A percentile compares a stretch with the other conserved stretches of the same genome.
These are phyloP conservation scores for Chiroxiphia lanceolata DNA, from an alignment of 2,797 vertebrate genomes.

Conservation along the genomic window DNA sequence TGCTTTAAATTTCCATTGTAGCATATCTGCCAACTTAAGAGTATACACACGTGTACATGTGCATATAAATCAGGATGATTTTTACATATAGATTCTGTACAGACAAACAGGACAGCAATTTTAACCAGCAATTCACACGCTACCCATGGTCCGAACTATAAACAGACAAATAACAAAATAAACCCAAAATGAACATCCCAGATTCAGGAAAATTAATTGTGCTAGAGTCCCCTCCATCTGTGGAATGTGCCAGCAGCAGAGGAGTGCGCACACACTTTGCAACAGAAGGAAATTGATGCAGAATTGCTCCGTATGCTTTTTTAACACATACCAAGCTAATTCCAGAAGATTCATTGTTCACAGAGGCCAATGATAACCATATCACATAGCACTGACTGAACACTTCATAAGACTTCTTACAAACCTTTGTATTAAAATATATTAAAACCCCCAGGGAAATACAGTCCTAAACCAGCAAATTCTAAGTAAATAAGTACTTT, in stretches of 20 bases:
- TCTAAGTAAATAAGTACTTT: not conserved
- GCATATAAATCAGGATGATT: not conserved
- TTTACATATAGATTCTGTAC: not conserved
- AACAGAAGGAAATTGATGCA: not conserved
- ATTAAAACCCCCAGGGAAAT: not conserved
- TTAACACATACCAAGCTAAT: not conserved
- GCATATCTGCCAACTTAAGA: not conserved
- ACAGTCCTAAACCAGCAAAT: not conserved
- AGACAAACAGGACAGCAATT: not conserved
- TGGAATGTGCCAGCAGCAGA: not conserved
- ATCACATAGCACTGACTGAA: not conserved
- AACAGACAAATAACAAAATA: not conserved
- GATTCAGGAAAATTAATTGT: not conserved
- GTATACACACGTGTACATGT: not conserved
- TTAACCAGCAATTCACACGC: not conserved
- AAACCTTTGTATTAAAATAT: not conserved
- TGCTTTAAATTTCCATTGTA: not conserved
- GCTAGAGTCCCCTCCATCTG: not conserved
- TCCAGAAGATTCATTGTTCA: not conserved
- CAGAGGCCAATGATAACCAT: not conserved
- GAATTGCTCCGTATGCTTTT: not conserved
- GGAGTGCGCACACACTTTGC: not conserved
- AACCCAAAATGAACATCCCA: not conserved
- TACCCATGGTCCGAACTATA: not conserved
- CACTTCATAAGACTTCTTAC: not conserved